These are phyloP conservation scores for Notoglanidium macrostoma DNA, from an alignment of 2,797 vertebrate species.

Conservation along the genomic window DNA sequence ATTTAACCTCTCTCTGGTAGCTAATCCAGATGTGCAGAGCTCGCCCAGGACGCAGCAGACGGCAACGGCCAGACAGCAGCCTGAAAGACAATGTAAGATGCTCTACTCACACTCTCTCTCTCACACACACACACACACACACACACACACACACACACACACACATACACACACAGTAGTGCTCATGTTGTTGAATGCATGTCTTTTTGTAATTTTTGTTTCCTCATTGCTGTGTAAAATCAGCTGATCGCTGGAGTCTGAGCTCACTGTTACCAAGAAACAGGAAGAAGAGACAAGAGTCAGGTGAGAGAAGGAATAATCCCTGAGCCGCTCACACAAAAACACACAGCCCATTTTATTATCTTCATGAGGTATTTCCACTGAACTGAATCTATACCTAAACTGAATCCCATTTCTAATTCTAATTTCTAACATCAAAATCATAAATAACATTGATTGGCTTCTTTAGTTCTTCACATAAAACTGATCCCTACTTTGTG, in stretches of 20 bases:
- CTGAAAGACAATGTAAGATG: slow-evolving; percentile 24
- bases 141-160: slow-evolving; percentile 9
- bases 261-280: slow-evolving; percentile 56
- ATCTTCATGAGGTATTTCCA: background rate
- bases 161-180: background rate
- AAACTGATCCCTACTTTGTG: background rate
- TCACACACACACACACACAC: background rate
- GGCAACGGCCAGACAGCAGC: slow-evolving; percentile 5
- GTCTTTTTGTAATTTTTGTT: background rate
- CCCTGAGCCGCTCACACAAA: slow-evolving; percentile 14
- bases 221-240: background rate
- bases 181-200: no score
- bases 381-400: background rate
- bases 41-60: background rate
- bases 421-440: background rate
- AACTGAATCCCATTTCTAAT: background rate
- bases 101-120: no score
- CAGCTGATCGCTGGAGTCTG: slow-evolving; percentile 58
- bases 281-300: slow-evolving; percentile 51
- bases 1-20: background rate
- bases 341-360: background rate
- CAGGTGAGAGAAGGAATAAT: slow-evolving; percentile 28
- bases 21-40: background rate
- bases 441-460: background rate
- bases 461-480: background rate